Conservation (phyloP, 2,797 vertebrate species). For the Micromesistius poutassou region DNA sequence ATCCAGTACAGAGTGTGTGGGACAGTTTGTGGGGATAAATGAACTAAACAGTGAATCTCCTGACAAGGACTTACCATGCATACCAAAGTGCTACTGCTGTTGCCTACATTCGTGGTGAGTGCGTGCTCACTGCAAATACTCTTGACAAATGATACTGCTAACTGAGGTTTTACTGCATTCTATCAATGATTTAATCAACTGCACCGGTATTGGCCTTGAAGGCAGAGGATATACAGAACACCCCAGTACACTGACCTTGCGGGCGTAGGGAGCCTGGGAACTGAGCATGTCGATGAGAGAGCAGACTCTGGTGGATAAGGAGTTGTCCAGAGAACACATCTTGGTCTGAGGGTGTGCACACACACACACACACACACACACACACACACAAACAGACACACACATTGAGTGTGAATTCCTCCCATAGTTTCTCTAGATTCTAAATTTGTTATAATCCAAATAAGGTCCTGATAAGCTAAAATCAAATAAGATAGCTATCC, state of each 20-base stretch:
- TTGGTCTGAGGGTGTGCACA: constrained; percentile 54
- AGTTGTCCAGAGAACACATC: constrained; percentile 67
- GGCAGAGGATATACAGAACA: background rate
- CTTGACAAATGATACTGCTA: no score
- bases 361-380: constrained; percentile 1
- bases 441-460: no score
- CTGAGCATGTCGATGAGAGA: constrained; percentile 61
- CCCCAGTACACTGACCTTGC: constrained; percentile 59
- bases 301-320: constrained; percentile 60
- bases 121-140: no score
- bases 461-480: no score
- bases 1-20: no score
- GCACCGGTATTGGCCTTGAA: no score
- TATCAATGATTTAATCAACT: no score
- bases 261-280: constrained; percentile 42
- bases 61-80: no score
- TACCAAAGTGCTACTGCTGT: no score
- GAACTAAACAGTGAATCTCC: background rate
- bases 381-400: background rate
- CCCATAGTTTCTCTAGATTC: background rate
- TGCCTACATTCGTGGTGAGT: no score
- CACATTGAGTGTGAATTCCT: no score
- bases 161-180: background rate
- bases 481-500: no score
- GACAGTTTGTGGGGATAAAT: background rate